Evolutionary conservation across 1,140 invertebrate genomes (phyloP).

Genomic region (Drosophila setifemur): DNA sequence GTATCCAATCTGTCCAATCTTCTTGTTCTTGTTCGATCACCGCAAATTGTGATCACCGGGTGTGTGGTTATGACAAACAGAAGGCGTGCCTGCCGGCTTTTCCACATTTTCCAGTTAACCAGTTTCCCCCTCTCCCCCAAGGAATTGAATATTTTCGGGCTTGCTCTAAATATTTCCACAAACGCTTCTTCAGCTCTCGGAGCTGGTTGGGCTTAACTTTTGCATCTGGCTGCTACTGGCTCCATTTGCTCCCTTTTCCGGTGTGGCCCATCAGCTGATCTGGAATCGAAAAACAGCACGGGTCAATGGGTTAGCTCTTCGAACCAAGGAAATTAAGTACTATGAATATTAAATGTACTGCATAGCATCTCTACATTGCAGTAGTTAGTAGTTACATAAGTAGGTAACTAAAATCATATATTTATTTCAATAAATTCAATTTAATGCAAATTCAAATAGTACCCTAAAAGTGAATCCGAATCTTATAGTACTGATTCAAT

Average conservation of each 20-base stretch:
- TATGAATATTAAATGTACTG: too few species aligned
- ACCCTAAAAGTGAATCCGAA: too few species aligned
- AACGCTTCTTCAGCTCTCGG: neutral
- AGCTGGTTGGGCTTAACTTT: slow-evolving; percentile 45
- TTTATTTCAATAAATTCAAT: too few species aligned
- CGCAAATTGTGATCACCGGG: neutral
- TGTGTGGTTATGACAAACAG: slow-evolving; percentile 27
- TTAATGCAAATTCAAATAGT: too few species aligned
- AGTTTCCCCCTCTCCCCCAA: slow-evolving; percentile 15
- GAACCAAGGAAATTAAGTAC: too few species aligned
- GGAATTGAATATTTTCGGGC: slow-evolving; percentile 10
- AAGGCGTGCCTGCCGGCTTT: slow-evolving; percentile 23
- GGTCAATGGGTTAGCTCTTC: too few species aligned
- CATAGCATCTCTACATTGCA: too few species aligned
- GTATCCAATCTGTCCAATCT: neutral
- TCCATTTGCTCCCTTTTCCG: slow-evolving; percentile 3
- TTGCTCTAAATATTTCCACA: slow-evolving; percentile 58
- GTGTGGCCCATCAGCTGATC: slow-evolving; percentile 16
- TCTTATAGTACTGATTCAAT: neutral
- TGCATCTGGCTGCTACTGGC: slow-evolving; percentile 1
- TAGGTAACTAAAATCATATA: too few species aligned
- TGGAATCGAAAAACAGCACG: too few species aligned
- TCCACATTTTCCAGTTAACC: slow-evolving; percentile 25
- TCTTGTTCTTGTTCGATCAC: slow-evolving; percentile 8
- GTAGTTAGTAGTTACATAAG: too few species aligned